Evolutionary conservation across 2,113 vertebrate species (phyloP).

Genomic region (Myrmecophaga tridactyla): DNA sequence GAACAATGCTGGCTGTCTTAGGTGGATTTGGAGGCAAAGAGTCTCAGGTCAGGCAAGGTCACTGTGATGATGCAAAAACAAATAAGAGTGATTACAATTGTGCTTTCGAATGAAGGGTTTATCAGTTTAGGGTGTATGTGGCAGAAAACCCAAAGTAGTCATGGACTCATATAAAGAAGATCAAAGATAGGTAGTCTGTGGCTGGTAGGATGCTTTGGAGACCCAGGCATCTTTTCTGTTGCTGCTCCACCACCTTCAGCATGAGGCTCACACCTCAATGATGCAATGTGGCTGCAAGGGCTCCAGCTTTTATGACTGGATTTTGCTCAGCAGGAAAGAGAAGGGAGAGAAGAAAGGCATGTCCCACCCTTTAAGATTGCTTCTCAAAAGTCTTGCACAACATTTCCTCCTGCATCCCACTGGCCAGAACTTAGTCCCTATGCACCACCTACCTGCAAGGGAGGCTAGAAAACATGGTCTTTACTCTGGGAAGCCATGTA

Average conservation of each 20-base stretch:
- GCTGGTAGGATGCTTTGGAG: not conserved
- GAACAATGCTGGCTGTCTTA: not conserved
- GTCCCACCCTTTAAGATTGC: not conserved
- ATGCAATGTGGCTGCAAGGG: not conserved
- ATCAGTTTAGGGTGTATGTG: not conserved
- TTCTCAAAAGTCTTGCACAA: not conserved
- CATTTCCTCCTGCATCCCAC: not conserved
- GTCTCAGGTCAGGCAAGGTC: not conserved
- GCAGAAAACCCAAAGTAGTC: not conserved
- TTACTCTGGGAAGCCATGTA: not conserved
- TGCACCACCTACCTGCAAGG: not conserved
- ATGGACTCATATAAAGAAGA: not conserved
- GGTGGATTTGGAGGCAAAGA: not conserved
- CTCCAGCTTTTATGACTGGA: not conserved
- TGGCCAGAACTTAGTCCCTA: not conserved
- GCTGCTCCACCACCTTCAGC: no score
- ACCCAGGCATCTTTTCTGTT: not conserved
- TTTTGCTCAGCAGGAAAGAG: not conserved
- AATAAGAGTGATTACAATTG: not conserved
- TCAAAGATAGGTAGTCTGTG: not conserved
- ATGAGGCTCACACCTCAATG: not conserved
- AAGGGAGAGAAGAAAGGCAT: not conserved
- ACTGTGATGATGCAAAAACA: not conserved
- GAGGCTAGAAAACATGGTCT: not conserved
- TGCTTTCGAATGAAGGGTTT: not conserved